Evolutionary conservation across 2,888 invertebrate species (phyloP).

Genomic region (Crepidodera aurea): DNA sequence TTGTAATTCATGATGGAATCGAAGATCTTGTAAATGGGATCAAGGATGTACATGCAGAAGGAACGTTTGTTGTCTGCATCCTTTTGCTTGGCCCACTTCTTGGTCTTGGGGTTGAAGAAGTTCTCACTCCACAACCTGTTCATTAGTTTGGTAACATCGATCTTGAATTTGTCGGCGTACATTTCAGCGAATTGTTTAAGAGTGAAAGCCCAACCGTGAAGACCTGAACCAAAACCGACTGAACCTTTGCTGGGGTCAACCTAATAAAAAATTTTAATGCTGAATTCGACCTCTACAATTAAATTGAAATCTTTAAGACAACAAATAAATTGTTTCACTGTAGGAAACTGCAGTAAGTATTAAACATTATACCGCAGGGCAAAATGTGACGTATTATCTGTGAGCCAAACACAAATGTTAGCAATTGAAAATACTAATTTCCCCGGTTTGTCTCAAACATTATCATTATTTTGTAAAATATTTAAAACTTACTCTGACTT

Average conservation of each 20-base stretch:
- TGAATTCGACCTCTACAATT: too few species aligned
- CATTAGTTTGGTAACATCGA: conserved; percentile 97
- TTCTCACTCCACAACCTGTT: conserved; percentile 91
- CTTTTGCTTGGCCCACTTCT: conserved; percentile 97
- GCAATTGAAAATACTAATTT: conserved; percentile 24
- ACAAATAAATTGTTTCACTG: conserved; percentile 51
- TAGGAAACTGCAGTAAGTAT: conserved; percentile 54
- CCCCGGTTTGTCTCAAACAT: conserved; percentile 23
- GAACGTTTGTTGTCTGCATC: conserved; percentile 93
- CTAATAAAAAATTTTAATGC: conserved; percentile 60
- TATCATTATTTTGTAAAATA: neutral
- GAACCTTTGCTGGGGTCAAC: conserved; percentile 98
- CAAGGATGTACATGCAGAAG: conserved; percentile 98
- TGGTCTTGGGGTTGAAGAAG: conserved; percentile 96
- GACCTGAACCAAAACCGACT: conserved; percentile 99
- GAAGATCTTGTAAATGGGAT: conserved; percentile 96
- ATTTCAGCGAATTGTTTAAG: conserved; percentile 99
- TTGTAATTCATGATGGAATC: conserved; percentile 70
- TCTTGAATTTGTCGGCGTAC: conserved; percentile 99
- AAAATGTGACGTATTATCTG: conserved; percentile 53
- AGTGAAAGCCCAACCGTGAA: conserved; percentile 99
- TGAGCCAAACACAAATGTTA: conserved; percentile 43
- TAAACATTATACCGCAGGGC: conserved; percentile 50
- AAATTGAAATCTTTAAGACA: too few species aligned
- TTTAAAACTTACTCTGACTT: conserved; percentile 83